Evolutionary conservation across 2,888 invertebrate genomes (phyloP).

Genomic region (Endomychus coccineus): DNA sequence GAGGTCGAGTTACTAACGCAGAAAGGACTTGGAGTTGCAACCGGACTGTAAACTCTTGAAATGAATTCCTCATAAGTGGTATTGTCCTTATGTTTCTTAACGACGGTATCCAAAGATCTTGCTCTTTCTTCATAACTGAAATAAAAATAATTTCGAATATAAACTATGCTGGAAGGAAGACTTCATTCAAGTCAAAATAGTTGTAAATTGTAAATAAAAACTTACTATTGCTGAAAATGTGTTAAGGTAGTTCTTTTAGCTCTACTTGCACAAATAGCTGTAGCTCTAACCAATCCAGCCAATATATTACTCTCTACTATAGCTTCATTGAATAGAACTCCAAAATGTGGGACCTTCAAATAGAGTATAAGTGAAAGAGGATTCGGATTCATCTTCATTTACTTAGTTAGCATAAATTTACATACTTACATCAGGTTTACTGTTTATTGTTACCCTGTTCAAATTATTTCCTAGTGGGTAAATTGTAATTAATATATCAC

Average conservation of each 20-base stretch:
- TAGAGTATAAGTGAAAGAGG: background rate
- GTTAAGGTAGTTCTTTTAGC: conserved; percentile 84
- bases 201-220: conserved; percentile 26
- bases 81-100: conserved; percentile 75
- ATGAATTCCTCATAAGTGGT: conserved; percentile 88
- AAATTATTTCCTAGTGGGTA: conserved; percentile 86
- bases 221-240: conserved; percentile 85
- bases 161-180: too few relatives aligned
- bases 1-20: conserved; percentile 28
- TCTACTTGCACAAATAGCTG: conserved; percentile 87
- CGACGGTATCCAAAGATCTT: conserved; percentile 75
- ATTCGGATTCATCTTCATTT: background rate
- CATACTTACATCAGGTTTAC: conserved; percentile 70
- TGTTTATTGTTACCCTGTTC: conserved; percentile 79
- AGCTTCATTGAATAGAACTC: conserved; percentile 91
- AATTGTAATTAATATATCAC: conserved; percentile 94
- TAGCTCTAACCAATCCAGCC: conserved; percentile 81
- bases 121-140: conserved; percentile 85
- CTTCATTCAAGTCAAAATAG: too few relatives aligned
- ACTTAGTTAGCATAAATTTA: background rate
- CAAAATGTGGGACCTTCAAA: conserved; percentile 78
- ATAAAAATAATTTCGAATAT: conserved; percentile 17
- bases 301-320: conserved; percentile 64
- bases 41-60: conserved; percentile 62
- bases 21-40: conserved; percentile 50